Conservation (phyloP, 92 coral and sea anemone species). For the Blastomussa wellsi region DNA sequence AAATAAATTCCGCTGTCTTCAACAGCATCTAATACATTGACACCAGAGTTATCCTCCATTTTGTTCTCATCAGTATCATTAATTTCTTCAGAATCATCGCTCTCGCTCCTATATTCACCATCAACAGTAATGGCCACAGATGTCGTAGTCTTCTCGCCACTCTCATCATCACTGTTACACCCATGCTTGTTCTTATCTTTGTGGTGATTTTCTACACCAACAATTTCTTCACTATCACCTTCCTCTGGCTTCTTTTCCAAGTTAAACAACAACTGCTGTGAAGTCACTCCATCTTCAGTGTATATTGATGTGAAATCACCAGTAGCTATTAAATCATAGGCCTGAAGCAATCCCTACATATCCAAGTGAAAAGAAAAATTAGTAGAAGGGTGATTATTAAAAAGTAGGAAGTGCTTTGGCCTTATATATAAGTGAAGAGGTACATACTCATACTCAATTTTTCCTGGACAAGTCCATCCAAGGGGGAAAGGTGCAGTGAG, state of each 20-base stretch:
- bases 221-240: background rate
- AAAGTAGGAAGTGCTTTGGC: too few relatives aligned
- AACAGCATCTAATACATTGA: background rate
- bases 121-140: background rate
- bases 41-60: background rate
- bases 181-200: background rate
- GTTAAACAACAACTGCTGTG: background rate
- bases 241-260: background rate
- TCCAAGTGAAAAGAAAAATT: background rate
- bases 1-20: background rate
- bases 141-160: background rate
- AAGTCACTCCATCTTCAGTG: background rate
- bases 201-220: background rate
- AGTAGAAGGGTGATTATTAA: too few relatives aligned
- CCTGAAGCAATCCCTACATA: conserved; percentile 52
- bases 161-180: background rate
- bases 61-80: background rate
- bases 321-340: conserved; percentile 54
- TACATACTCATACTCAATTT: too few relatives aligned
- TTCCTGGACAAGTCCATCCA: too few relatives aligned
- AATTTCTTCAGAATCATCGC: background rate
- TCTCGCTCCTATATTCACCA: background rate
- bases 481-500: too few relatives aligned
- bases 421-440: too few relatives aligned
- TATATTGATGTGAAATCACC: conserved; percentile 36